A percentile compares a stretch with the other conserved stretches of the same genome.
Conservation (phyloP, 2,113 vertebrate genomes). For the Ancistrus triradiatus region DNA sequence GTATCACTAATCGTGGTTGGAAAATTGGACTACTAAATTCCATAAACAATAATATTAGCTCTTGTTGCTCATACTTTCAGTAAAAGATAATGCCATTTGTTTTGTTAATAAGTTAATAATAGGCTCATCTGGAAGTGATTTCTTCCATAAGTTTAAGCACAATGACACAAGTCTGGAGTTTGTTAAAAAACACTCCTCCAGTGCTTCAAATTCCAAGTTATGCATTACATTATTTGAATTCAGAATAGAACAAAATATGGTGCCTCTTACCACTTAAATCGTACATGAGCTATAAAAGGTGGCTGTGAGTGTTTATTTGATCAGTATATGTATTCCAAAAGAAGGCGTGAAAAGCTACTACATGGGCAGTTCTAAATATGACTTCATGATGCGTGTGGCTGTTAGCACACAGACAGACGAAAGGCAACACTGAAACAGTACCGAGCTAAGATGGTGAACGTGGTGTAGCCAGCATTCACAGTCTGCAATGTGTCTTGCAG, state of each 20-base stretch:
- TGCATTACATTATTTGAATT: background rate
- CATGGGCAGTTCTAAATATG: slow-evolving; percentile 39
- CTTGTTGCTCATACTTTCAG: background rate
- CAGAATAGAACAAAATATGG: no score
- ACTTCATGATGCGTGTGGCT: slow-evolving; percentile 34
- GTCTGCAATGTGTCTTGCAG: slow-evolving; percentile 35
- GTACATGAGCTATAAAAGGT: no score
- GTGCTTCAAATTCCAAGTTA: background rate
- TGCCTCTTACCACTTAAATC: no score
- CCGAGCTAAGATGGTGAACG: slow-evolving; percentile 37
- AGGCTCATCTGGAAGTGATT: no score
- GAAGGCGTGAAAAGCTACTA: slow-evolving; percentile 11
- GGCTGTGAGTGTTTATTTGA: slow-evolving; percentile 11
- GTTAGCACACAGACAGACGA: slow-evolving; percentile 41
- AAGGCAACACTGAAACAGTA: slow-evolving; percentile 43
- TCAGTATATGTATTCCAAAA: background rate
- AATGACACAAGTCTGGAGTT: no score
- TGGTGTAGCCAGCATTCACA: slow-evolving; percentile 16
- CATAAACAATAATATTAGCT: background rate
- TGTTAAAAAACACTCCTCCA: no score
- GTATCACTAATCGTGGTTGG: background rate
- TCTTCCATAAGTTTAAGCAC: no score
- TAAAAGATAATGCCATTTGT: background rate
- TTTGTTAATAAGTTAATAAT: no score
- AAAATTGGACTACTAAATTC: background rate